Evolutionary conservation across 2,797 vertebrate genomes (phyloP).

Genomic region (Arremon aurantiirostris): DNA sequence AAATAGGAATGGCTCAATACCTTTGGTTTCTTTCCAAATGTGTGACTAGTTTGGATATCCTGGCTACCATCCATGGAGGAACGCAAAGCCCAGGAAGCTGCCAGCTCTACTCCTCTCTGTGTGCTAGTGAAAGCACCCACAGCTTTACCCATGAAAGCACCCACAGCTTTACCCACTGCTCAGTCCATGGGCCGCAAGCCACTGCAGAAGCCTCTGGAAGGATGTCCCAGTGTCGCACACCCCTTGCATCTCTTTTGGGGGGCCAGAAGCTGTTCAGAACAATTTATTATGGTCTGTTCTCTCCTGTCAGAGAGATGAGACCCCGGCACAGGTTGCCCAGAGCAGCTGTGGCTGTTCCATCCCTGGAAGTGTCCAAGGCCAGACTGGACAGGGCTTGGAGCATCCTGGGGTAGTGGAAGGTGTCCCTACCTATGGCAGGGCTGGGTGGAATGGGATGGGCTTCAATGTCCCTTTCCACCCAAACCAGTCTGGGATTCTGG

Average conservation of each 20-base stretch:
- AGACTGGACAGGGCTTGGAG: rapidly evolving
- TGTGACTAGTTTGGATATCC: neutral
- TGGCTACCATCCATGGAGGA: neutral
- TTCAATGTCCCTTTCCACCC: neutral
- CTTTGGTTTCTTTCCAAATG: neutral
- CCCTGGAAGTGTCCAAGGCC: neutral
- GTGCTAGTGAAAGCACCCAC: neutral
- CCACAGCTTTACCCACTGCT: neutral
- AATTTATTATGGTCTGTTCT: neutral
- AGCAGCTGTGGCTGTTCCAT: neutral
- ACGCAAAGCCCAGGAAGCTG: neutral
- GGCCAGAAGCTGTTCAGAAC: neutral
- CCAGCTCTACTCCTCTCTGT: neutral
- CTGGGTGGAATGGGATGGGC: neutral
- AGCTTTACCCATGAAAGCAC: neutral
- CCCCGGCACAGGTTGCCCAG: neutral
- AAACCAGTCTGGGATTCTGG: neutral
- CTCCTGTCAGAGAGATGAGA: neutral
- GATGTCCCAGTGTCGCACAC: neutral
- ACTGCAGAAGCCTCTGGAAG: neutral
- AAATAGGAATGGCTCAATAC: rapidly evolving
- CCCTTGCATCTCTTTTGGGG: neutral
- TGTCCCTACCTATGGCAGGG: neutral
- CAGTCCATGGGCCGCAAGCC: neutral
- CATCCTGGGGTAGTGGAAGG: neutral